Evolutionary conservation across 2,797 vertebrate species (phyloP), one percentile per base, ranked within the genome.

Genomic region (Hypotaenidia philippensis): DNA sequence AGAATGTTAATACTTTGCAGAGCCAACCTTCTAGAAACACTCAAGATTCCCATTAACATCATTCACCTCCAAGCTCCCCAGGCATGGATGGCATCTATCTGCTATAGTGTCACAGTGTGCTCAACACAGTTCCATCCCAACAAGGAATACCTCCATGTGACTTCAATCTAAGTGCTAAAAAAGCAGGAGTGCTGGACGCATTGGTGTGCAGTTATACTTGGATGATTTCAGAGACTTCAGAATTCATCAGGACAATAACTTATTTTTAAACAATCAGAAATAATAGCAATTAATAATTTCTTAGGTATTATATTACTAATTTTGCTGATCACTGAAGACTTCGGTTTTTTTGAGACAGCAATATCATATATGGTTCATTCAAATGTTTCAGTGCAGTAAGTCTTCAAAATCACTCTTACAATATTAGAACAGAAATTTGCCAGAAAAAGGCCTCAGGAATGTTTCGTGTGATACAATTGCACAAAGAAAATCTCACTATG

Each of bases 241-340:
- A 56, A 38, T 5, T 18, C 59, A 32, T 12, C 52, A 60, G 0
- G 1, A 32, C 44, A 8, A 40, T 27, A 57, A 32, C 1, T 2
- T 10, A 18, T 26, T 71, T 71, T 47, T 38, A 59, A 61, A 7
- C 10, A 68, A 68, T 34, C 31, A 84, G 52, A 87, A 80, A 76
- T 23, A 71, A 76, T 2, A 87, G 10, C 11, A 80, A 80, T 25
- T 49, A 61, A 47, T 14, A 63, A 52, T 61, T 72, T 61, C 26
- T 61, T 61, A 53, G 52, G 29, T 64, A 53, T 4, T 13, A 19
- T 1, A 23, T 27, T 26, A 19, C 15, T 74, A 1, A 9, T 61
- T 83, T 57, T 83, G 13, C 27, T 47, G 22, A 36, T 61, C 10
- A 70, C 26, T 50, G 41, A 70, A 23, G 11, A 4, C 2, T 21